A percentile compares a stretch with the other conserved stretches of the same genome.
These are phyloP conservation scores for Recurvirostra avosetta DNA, from an alignment of 2,113 vertebrate species.

Conservation along the genomic window DNA sequence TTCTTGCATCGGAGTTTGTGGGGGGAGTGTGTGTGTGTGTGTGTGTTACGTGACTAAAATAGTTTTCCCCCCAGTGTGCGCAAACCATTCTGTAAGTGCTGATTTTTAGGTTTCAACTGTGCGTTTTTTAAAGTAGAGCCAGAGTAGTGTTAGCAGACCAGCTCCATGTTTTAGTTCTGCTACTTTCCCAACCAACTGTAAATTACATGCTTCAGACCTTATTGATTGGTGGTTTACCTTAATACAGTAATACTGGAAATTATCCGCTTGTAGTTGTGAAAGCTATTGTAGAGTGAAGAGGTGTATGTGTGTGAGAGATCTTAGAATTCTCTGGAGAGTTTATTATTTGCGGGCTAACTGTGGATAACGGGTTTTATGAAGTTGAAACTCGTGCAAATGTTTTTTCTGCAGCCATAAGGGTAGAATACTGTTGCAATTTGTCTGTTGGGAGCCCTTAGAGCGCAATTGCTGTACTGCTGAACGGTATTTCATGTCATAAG, in stretches of 20 bases:
- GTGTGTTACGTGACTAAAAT: accelerated
- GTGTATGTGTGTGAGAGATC: neutral
- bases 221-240: constrained; percentile 7
- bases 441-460: neutral
- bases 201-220: neutral
- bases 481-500: neutral
- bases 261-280: neutral
- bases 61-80: neutral
- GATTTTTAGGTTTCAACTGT: neutral
- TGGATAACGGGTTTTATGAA: neutral
- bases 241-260: constrained; percentile 17
- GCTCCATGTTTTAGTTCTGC: neutral
- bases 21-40: no score
- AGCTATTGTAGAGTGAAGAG: neutral
- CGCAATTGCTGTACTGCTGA: neutral
- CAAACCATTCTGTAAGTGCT: neutral
- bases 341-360: neutral
- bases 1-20: neutral
- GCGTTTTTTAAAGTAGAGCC: neutral
- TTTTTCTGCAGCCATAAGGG: neutral
- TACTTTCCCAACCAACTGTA: neutral
- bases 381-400: neutral
- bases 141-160: neutral
- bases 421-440: neutral
- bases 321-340: neutral